phyloP scores from a whole-genome alignment of 23 tunicate species.

The Clavelina lepadiformis region DNA sequence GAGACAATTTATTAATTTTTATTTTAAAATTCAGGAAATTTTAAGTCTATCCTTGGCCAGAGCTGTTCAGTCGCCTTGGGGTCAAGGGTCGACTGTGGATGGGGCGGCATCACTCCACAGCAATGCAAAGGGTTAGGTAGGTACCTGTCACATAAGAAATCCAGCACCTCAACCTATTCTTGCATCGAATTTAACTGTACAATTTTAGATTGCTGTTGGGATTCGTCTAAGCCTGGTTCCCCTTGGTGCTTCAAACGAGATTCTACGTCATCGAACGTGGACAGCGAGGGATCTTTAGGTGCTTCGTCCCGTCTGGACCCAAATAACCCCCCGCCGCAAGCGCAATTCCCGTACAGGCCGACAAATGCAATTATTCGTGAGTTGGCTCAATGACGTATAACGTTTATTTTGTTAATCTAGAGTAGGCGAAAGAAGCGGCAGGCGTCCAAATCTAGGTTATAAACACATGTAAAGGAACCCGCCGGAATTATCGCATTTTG shows the following conservation, averaged over 20 bases:
- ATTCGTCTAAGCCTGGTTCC: neutral
- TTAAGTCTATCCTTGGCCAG: too few relatives aligned
- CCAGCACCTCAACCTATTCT: too few relatives aligned
- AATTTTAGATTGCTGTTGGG: slow-evolving; percentile 7
- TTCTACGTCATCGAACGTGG: neutral
- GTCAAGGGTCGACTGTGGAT: neutral
- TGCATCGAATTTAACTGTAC: too few relatives aligned
- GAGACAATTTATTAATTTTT: too few relatives aligned
- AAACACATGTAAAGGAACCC: too few relatives aligned
- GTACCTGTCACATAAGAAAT: too few relatives aligned
- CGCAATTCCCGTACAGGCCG: neutral
- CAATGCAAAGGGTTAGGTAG: neutral
- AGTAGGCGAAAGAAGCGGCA: too few relatives aligned
- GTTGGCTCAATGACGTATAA: too few relatives aligned
- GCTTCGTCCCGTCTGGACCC: neutral
- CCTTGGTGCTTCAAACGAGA: slow-evolving; percentile 4
- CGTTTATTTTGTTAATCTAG: too few relatives aligned
- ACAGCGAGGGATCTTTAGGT: neutral
- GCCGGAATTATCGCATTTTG: too few relatives aligned
- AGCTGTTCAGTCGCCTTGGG: neutral
- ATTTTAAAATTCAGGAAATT: too few relatives aligned
- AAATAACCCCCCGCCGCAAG: neutral
- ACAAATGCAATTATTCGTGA: neutral
- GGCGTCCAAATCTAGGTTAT: too few relatives aligned
- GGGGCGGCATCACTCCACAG: neutral